Base-by-base conservation (phyloP, 2,113 vertebrate genomes). In the Zosterops lateralis region DNA sequence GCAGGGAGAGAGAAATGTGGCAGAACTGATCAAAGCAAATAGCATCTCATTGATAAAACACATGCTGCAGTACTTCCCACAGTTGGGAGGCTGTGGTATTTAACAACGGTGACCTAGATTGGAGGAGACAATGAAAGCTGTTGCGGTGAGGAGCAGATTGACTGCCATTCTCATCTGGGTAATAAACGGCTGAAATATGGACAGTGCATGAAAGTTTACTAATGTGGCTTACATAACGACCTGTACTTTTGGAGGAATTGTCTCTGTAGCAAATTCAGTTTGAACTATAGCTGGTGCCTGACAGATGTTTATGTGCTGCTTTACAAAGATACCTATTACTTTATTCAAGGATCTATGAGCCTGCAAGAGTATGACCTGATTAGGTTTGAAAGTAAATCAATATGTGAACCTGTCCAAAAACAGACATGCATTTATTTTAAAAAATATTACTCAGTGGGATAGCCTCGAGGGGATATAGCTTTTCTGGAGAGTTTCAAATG, bases 51-150 rank as follows among this genome's bases (percentile, higher is more conserved):
- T 95, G 90, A 95, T 93, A 83, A 88, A 94, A 95, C 85, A 89
- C 90, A 67, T 91, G 90, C 82, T 93, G 85, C 84, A 54, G 31
- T 84, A 56, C 85, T 84, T 93, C 34, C 76, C 66, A 84, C 89
- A 94, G 85, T 90, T 80, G 89, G 92, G 87, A 95, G 90, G 93
- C 56, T 48, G 57, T 79, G 62, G 95, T 77, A 80, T 97, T 98
- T 97, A 95, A 98, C 97, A 97, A 94, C 22, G 48, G 87, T 98
- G 98, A 98, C 98, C 98, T 98, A 96, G 94, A 98, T 98, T 97
- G 98, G 96, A 96, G 89, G 97, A 97, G 97, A 97, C 92, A 92
- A 96, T 94, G 89, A 96, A 97, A 98, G 97, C 97, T 97, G 97
- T 97, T 98, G 93, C 56, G 89, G 96, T 95, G 96, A 97, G 70